phyloP scores from a whole-genome alignment of 2,888 invertebrate species.

The Amphiduros pacificus region DNA sequence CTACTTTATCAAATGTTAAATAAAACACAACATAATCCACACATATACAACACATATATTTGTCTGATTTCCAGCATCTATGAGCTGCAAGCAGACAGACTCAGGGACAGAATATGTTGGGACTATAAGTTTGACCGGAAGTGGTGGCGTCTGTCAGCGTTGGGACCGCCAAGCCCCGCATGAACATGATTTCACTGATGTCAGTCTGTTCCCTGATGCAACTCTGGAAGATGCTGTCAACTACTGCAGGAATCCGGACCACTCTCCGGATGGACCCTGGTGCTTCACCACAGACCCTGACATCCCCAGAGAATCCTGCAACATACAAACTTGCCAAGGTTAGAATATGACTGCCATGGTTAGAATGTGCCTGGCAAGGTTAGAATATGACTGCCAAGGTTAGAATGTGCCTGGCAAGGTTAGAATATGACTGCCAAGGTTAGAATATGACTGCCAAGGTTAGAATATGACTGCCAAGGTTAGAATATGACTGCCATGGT shows the following conservation, averaged over 20 bases:
- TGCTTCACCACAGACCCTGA: slow-evolving; percentile 16
- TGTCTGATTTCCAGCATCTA: slow-evolving; percentile 2
- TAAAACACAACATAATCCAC: no score
- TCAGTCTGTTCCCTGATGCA: slow-evolving; percentile 4
- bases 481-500: no score
- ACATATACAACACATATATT: no score
- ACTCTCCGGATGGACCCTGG: slow-evolving; percentile 10
- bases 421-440: no score
- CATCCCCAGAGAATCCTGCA: slow-evolving; percentile 1
- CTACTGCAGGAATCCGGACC: slow-evolving; percentile 19
- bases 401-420: no score
- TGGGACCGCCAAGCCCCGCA: slow-evolving; percentile 12
- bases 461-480: no score
- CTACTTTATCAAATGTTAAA: no score
- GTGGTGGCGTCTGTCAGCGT: slow-evolving; percentile 8
- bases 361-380: no score
- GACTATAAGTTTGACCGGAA: slow-evolving; percentile 1
- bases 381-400: no score
- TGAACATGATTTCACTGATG: not conserved
- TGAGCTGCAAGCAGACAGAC: slow-evolving; percentile 6
- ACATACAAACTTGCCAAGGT: no score
- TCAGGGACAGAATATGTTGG: not conserved
- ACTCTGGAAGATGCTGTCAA: slow-evolving; percentile 6
- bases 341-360: no score
- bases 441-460: no score